phyloP scores from a whole-genome alignment of 2,797 vertebrate genomes.

The Pyrocephalus nanus region DNA sequence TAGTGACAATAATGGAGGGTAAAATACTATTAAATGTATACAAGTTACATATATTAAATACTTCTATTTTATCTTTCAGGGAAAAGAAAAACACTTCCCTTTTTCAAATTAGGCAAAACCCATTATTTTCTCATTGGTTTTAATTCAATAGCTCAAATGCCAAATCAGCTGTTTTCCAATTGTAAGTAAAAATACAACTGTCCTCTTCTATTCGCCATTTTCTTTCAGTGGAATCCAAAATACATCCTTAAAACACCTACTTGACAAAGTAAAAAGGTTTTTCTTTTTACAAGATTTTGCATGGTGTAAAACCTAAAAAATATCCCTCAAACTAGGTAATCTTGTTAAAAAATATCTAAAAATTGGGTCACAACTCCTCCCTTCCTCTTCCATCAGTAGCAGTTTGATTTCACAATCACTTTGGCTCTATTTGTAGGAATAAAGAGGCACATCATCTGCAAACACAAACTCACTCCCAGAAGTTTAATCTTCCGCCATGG shows the following conservation, averaged over 20 bases:
- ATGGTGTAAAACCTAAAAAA: neutral
- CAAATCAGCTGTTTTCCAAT: neutral
- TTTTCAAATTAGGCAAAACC: neutral
- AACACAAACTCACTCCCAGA: slow-evolving; percentile 88
- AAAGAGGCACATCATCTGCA: neutral
- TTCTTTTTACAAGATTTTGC: neutral
- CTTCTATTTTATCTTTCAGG: neutral
- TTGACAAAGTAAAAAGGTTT: neutral
- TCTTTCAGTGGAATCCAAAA: neutral
- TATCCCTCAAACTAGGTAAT: neutral
- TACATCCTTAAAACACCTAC: neutral
- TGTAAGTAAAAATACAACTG: neutral
- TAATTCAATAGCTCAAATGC: neutral
- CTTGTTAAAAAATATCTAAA: neutral
- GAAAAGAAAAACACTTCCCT: neutral
- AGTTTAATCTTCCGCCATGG: slow-evolving; percentile 87
- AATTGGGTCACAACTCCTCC: neutral
- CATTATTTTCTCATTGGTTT: neutral
- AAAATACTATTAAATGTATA: neutral
- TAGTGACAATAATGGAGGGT: neutral
- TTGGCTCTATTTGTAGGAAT: neutral
- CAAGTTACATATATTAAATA: neutral
- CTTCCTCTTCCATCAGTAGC: neutral
- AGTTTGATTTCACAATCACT: neutral
- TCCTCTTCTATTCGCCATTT: neutral